These are phyloP conservation scores for Lepidurus couesii DNA, from an alignment of 1,140 invertebrate species.

Conservation along the genomic window DNA sequence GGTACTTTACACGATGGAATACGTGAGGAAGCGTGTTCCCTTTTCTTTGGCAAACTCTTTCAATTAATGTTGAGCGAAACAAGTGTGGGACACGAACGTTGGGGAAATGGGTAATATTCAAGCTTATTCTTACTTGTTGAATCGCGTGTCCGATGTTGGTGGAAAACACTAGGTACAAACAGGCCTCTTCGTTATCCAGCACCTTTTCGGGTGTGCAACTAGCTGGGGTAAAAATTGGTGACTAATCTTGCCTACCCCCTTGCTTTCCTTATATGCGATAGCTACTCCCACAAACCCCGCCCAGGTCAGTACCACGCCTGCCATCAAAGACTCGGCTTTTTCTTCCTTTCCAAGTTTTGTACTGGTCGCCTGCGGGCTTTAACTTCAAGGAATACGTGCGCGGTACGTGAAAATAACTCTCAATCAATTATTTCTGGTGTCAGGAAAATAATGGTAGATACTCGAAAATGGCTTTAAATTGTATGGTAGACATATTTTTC, in stretches of 20 bases:
- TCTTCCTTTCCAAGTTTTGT: neutral
- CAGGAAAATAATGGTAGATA: too few species aligned
- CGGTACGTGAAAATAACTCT: neutral
- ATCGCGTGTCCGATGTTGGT: neutral
- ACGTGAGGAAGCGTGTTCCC: neutral
- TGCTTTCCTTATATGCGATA: conserved; percentile 1
- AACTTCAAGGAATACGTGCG: neutral
- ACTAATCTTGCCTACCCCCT: neutral
- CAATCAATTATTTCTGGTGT: too few species aligned
- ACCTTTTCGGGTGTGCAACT: neutral
- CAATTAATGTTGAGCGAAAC: too few species aligned
- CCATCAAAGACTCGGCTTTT: neutral
- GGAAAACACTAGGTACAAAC: neutral
- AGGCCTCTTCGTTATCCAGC: neutral
- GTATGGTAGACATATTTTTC: too few species aligned
- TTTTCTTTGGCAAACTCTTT: neutral
- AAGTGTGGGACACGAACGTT: too few species aligned
- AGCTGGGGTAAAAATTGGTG: neutral
- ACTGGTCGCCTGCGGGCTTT: neutral
- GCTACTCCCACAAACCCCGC: neutral
- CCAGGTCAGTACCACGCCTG: conserved; percentile 6
- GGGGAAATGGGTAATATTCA: too few species aligned
- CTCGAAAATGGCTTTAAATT: too few species aligned
- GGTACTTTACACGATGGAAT: neutral
- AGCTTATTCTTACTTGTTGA: neutral